Evolutionary conservation across 2,797 vertebrate genomes (phyloP).

Genomic region (Hydrolagus colliei): DNA sequence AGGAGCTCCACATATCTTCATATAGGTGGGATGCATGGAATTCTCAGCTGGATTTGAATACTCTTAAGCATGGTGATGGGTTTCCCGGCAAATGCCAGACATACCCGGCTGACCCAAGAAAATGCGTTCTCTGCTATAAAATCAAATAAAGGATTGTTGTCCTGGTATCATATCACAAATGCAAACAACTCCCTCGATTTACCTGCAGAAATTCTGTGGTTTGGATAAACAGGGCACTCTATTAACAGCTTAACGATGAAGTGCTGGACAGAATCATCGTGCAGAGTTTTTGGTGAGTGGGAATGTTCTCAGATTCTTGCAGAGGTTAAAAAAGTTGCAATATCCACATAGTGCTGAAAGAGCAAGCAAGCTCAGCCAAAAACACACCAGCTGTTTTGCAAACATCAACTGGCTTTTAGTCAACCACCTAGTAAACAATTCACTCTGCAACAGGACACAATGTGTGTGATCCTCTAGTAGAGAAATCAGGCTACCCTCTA

Average conservation of each 20-base stretch:
- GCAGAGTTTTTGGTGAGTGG: background rate
- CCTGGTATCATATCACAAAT: slow-evolving; percentile 12
- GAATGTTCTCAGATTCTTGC: background rate
- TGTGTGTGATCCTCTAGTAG: too few relatives aligned
- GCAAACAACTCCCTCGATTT: slow-evolving; percentile 10
- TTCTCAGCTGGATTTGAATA: too few relatives aligned
- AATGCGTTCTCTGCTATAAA: background rate
- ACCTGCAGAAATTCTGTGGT: slow-evolving; percentile 13
- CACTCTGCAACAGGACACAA: background rate
- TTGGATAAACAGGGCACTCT: slow-evolving; percentile 6
- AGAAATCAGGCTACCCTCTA: too few relatives aligned
- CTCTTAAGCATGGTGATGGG: too few relatives aligned
- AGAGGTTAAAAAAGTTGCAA: background rate
- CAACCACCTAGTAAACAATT: background rate
- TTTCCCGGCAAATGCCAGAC: too few relatives aligned
- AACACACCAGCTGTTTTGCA: background rate
- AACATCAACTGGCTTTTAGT: background rate
- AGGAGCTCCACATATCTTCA: too few relatives aligned
- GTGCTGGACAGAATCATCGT: background rate
- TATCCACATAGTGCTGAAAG: background rate
- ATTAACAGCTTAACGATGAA: slow-evolving; percentile 12
- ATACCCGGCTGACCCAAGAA: too few relatives aligned
- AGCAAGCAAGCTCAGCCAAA: background rate
- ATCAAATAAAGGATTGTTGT: background rate
- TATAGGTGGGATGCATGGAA: too few relatives aligned